Conservation (phyloP, 2,888 invertebrate species). For the Campopleginae sp. region DNA sequence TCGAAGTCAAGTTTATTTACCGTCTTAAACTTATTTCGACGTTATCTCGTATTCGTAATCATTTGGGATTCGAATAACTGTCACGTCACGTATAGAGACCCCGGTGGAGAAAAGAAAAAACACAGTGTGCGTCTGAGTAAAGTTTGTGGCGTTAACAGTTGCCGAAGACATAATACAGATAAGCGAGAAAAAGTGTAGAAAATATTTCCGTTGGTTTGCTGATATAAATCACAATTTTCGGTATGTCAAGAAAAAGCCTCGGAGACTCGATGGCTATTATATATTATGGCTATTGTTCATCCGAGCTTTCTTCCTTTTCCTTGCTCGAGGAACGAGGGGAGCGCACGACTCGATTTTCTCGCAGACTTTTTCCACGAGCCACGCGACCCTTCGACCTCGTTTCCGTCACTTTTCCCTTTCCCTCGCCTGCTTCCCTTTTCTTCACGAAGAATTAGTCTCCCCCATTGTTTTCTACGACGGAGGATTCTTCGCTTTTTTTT, state of each 20-base stretch:
- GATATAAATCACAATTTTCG: slow-evolving; percentile 55
- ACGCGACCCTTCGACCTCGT: slow-evolving; percentile 59
- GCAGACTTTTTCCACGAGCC: slow-evolving; percentile 37
- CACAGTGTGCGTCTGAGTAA: neutral
- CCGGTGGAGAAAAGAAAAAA: neutral
- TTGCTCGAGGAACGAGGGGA: neutral
- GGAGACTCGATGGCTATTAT: slow-evolving; percentile 19
- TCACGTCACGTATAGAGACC: neutral
- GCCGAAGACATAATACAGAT: neutral
- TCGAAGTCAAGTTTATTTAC: neutral
- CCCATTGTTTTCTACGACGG: neutral
- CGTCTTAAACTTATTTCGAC: slow-evolving; percentile 12
- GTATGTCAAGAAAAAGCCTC: slow-evolving; percentile 23
- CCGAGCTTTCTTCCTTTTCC: slow-evolving; percentile 4
- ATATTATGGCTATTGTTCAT: slow-evolving; percentile 13
- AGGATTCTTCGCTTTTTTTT: neutral
- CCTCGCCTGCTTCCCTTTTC: neutral
- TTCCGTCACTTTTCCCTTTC: neutral
- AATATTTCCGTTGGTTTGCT: neutral
- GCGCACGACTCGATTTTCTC: slow-evolving; percentile 36
- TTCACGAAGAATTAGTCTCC: neutral
- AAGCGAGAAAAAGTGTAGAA: slow-evolving; percentile 23
- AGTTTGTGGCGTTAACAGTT: slow-evolving; percentile 15
- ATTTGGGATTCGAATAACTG: slow-evolving; percentile 22
- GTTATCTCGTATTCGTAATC: slow-evolving; percentile 34